Base-by-base conservation (phyloP, 2,113 vertebrate species). In the Burhinus oedicnemus region DNA sequence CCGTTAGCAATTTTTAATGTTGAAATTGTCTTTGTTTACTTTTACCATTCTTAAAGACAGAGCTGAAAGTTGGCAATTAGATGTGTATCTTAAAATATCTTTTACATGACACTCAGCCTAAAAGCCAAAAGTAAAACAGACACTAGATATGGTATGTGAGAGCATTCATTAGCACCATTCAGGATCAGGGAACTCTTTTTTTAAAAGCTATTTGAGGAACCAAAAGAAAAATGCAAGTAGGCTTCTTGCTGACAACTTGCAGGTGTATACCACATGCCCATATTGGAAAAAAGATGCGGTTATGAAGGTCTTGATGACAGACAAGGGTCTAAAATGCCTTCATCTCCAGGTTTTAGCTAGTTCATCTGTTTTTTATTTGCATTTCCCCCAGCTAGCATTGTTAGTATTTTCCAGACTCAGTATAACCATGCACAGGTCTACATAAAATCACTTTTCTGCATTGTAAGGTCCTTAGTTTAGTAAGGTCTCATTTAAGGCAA, bases 201-300 rank as follows among this genome's bases (percentile, higher is more conserved):
- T 93, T 83, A 38, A 76, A 90, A 96, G 65, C 58, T 64, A 60
- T 84, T 77, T 68, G 75, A 94, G 65, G 86, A 83, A 83, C 71
- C 40, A 65, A 96, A 95, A 90, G 93, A 94, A 93, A 96, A 83
- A 82, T 87, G 60, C 85, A 94, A 91, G 87, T 54, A 69, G 95
- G 21, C 51, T 36, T 77, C 51, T 65, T 96, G 92, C 94, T 96
- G 94, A 51, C 36, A 92, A 95, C 78, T 58, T 91, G 58, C 97
- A 97, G 97, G 98, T 97, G 97, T 96, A 94, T 62, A 80, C 96
- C 97, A 97, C 97, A 89, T 97, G 97, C 93, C 80, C 65, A 8
- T 80, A n/a, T 11, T 87, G 85, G 72, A 84, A 93, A 95, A 95
- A 96, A 85, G 72, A 89, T 87, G 64, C 6, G 0, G 74, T 91